These are phyloP conservation scores for Petroica traversi DNA, from an alignment of 2,113 vertebrate species.

Conservation along the genomic window DNA sequence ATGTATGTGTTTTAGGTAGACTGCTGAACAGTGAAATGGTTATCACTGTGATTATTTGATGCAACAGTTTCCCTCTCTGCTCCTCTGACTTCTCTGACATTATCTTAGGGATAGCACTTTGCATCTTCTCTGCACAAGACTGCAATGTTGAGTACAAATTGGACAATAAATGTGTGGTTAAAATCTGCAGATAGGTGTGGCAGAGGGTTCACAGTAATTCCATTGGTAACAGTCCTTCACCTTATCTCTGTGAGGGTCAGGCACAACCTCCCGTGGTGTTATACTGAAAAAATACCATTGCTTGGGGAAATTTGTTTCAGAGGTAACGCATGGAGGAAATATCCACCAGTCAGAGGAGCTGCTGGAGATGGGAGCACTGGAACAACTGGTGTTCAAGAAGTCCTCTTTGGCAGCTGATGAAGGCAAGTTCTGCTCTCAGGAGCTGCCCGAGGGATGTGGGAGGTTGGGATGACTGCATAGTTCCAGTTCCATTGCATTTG, in stretches of 20 bases:
- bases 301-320: not conserved
- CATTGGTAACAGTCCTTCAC: not conserved
- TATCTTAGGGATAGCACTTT: not conserved
- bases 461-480: not conserved
- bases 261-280: not conserved
- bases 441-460: not conserved
- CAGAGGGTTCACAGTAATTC: not conserved
- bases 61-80: not conserved
- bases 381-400: not conserved
- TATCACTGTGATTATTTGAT: not conserved
- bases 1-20: not conserved
- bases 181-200: not conserved
- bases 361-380: not conserved
- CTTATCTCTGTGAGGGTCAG: fast-evolving
- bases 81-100: not conserved
- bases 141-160: not conserved
- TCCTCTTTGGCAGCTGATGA: not conserved
- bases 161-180: not conserved
- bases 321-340: not conserved
- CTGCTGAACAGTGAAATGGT: not conserved
- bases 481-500: too few species aligned
- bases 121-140: not conserved
- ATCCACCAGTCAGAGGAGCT: not conserved
- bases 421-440: not conserved
- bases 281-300: not conserved